Base-by-base conservation (phyloP, 2,888 invertebrate species). In the Anodontia alba region DNA sequence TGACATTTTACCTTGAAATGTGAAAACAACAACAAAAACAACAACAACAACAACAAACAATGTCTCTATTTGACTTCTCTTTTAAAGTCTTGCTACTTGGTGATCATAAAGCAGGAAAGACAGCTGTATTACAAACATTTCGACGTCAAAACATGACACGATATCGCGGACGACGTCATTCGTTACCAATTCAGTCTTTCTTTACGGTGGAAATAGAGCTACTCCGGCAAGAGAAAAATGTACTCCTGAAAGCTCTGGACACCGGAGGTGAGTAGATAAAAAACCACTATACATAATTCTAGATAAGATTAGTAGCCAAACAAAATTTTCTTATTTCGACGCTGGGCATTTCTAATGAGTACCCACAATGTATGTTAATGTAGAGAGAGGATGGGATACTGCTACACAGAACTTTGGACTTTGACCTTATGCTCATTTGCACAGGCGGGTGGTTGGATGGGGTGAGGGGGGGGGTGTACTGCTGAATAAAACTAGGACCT, bases 31-130 rank as follows among this genome's bases (percentile, higher is more conserved):
- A n/a, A n/a, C n/a, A n/a, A n/a, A n/a, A n/a, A n/a, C n/a, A n/a
- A n/a, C n/a, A n/a, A n/a, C n/a, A n/a, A n/a, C n/a, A n/a, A n/a
- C n/a, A n/a, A n/a, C n/a, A n/a, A n/a, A n/a, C n/a, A 43, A 81
- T 81, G 81, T 75, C 78, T 10, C 54, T 29, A 17, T 83, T 79
- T 33, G 82, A 85, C 66, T 71, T 67, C 33, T 62, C 76, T 26
- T 73, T 87, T 10, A 80, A 84, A 23, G 49, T 84, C 0, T 74
- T 86, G 2, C 46, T 79, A 26, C 70, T 86, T 0, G 87, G 87
- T 15, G 85, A 86, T 49, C 77, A 82, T 66, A 76, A 72, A 26
- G 81, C 81, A 5, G 87, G 87, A 33, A 87, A 87, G 57, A 80
- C 82, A 0, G 80, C 73, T 8, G 66, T 86, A 67, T 49, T 87